Evolutionary conservation across 2,888 invertebrate genomes (phyloP), one percentile per base, ranked within the genome.

Genomic region (Ormia ochracea): DNA sequence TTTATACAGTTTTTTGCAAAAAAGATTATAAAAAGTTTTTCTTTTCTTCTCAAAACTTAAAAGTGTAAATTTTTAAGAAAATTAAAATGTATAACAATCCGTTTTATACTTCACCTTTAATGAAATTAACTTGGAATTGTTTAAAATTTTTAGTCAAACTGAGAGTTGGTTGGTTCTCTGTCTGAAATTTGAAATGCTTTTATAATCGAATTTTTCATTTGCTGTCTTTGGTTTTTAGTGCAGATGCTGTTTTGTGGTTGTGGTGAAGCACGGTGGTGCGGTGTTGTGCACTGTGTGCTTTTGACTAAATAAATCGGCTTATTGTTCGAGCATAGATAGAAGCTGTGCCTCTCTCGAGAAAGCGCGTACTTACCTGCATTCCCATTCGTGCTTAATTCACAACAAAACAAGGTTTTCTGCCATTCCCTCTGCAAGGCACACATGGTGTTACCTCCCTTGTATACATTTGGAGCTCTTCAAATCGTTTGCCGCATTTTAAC

Each of bases 221-320:
- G n/a, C n/a, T n/a, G n/a, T 43, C 12, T 28, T 26, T 28, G 28
- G 4, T 14, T 9, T 26, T 58, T 58, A 14, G 17, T 38, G 26
- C 38, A 28, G 38, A 28, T 56, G 43, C 26, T n/a, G 5, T 26
- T 19, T 23, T 33, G 12, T 48, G 48, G 26, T 28, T 70, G 58
- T 59, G 58, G 38, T 58, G 48, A 50, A 70, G 28, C 10, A 48
- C 19, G 17, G 4, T 23, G 31, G n/a, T n/a, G n/a, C n/a, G n/a
- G 26, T 36, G 38, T 2, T 48, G 26, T 33, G 14, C 33, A 75
- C 19, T 73, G 63, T 73, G 74, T 78, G n/a, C n/a, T n/a, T n/a
- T 69, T 48, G 63, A 78, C 68, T 48, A 69, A 69, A 69, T 78
- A 78, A 74, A 78, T 78, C 78, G 74, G 58, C 58, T 78, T 69